These are phyloP conservation scores for Atta cephalotes DNA, from an alignment of 1,140 invertebrate species.

Conservation along the genomic window DNA sequence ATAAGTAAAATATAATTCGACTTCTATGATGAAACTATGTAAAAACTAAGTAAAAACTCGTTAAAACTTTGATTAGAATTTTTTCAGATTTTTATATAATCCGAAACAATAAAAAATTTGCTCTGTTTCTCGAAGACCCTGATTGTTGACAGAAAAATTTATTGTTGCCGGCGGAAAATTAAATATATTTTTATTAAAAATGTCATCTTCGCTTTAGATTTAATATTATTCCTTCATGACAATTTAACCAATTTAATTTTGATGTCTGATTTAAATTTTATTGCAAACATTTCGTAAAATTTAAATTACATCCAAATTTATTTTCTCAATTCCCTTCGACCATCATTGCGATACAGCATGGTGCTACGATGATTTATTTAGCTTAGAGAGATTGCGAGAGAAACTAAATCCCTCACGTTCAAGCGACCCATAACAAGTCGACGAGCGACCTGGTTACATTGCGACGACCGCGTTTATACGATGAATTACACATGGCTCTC, in stretches of 20 bases:
- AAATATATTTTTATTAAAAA: not conserved
- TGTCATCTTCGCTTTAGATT: not conserved
- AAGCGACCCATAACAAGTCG: constrained; percentile 7
- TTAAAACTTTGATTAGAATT: too few relatives aligned
- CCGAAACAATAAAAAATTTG: too few relatives aligned
- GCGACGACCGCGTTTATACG: constrained; percentile 48
- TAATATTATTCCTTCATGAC: not conserved
- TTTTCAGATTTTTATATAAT: too few relatives aligned
- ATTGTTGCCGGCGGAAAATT: too few relatives aligned
- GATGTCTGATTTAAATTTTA: not conserved
- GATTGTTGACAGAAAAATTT: too few relatives aligned
- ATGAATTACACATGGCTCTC: constrained; percentile 33
- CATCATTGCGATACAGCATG: not conserved
- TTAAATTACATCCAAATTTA: not conserved
- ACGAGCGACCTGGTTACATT: constrained; percentile 40
- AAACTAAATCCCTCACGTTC: constrained; percentile 1
- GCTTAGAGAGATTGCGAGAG: not conserved
- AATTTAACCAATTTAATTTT: not conserved
- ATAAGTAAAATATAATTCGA: too few relatives aligned
- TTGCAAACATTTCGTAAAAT: not conserved
- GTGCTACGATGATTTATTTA: not conserved
- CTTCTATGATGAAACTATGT: too few relatives aligned
- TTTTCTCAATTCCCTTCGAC: not conserved
- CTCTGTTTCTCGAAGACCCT: too few relatives aligned
- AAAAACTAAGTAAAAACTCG: too few relatives aligned